A percentile compares a stretch with the other conserved stretches of the same genome.
These are phyloP conservation scores for Leuciscus waleckii DNA, from an alignment of 2,797 vertebrate genomes.

Conservation along the genomic window DNA sequence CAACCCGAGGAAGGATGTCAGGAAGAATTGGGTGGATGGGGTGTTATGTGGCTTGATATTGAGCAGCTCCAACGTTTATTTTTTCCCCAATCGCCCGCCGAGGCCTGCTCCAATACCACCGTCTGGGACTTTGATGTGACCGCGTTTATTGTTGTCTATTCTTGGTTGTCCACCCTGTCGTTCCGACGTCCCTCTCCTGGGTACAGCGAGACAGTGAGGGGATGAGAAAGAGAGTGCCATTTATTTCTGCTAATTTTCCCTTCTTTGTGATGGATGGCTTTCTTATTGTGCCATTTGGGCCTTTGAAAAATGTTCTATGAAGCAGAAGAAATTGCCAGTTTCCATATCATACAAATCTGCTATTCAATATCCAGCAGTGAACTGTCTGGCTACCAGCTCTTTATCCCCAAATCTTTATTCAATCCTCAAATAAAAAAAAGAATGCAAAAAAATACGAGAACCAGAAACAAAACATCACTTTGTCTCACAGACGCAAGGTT, in stretches of 20 bases:
- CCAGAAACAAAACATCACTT: constrained; percentile 3
- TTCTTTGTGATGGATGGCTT: constrained; percentile 82
- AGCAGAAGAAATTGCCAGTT: constrained; percentile 80
- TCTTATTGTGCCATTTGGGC: constrained; percentile 81
- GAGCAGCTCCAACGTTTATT: constrained; percentile 69
- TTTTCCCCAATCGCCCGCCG: constrained; percentile 66
- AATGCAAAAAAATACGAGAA: background rate
- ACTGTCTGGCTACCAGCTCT: constrained; percentile 52
- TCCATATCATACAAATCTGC: constrained; percentile 72
- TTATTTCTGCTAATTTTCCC: constrained; percentile 83
- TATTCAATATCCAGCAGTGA: constrained; percentile 60
- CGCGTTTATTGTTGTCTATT: constrained; percentile 80
- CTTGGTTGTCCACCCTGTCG: constrained; percentile 68
- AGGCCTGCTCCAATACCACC: constrained; percentile 73
- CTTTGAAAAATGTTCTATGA: constrained; percentile 80
- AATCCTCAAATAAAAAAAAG: constrained; percentile 30
- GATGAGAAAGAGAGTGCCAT: constrained; percentile 69
- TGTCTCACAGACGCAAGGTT: constrained; percentile 8
- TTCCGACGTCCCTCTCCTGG: constrained; percentile 9
- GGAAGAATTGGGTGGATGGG: constrained; percentile 22
- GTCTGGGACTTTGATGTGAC: constrained; percentile 79
- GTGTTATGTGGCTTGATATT: constrained; percentile 62
- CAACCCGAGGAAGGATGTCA: constrained; percentile 29
- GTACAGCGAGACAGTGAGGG: constrained; percentile 40
- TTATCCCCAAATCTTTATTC: constrained; percentile 56